Evolutionary conservation across 2,888 invertebrate species (phyloP), one percentile per base, ranked within the genome.

Genomic region (Stratiomys singularior): DNA sequence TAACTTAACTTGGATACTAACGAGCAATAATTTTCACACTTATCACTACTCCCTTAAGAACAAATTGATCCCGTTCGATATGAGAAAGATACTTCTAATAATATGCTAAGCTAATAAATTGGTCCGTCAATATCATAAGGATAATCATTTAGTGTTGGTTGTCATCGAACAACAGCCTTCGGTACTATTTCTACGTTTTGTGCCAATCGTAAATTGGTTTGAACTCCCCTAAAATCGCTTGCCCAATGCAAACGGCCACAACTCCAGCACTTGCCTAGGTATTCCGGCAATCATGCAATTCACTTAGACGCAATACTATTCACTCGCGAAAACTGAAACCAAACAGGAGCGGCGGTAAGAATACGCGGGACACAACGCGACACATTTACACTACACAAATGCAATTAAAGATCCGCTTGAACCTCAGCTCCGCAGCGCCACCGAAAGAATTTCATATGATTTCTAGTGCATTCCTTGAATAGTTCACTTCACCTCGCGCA

Each of bases 41-140:
- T 69, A 69, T 25, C 69, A 69, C 69, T 47, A 47, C 15, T 23
- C 46, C 15, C 23, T 9, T 66, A 37, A 18, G 9, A 44, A 66
- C 66, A 66, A 66, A 66, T 69, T 69, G 69, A 69, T 69, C 69
- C 69, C 69, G 69, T 18, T 46, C 30, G 69, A 69, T 69, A 69
- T 69, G 69, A 69, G 25, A 23, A 23, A 46, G 69, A 47, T 47
- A 69, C 69, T 44, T 67, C n/a, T 44, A 15, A 21, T 21, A 47
- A 47, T 44, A 47, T 21, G 44, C 15, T 13, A 13, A 25, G 47
- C n/a, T 46, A 15, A 23, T 69, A 69, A 46, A 69, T 69, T 69
- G 69, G 69, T 69, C 69, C 47, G 69, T 46, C 15, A 18, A 23
- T 69, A 69, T 69, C 69, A 69, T 69, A 69, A 69, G 69, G 47